Base-by-base conservation (phyloP, 2,888 invertebrate genomes). In the Tachystola acroxantha region DNA sequence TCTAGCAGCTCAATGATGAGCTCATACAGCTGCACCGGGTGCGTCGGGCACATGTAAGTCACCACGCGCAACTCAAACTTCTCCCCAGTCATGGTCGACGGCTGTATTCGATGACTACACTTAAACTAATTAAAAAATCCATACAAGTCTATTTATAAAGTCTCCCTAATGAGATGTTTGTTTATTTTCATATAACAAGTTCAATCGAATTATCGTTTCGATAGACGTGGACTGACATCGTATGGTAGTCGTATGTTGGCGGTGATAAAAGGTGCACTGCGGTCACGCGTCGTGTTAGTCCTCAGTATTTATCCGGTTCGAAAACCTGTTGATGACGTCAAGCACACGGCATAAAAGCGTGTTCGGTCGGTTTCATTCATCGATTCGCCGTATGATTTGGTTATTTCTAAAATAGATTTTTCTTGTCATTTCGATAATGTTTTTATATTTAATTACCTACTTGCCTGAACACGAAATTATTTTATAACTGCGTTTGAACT, bases 41-140 rank as follows among this genome's bases (percentile, higher is more conserved):
- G 85, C 31, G 89, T 88, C 9, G 91, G 91, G 46, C 89, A 88
- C 86, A 91, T 86, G 57, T 90, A 91, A 0, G 91, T 90, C 43
- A 88, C 79, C 30, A 90, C 58, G 7, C 90, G 84, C 37, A 91
- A 61, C 46, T 84, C 79, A 39, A 55, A 50, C 47, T 72, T 77
- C 36, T 51, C 56, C 46, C 53, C 49, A 24, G 78, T 64, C 85
- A 84, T 85, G 13, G n/a, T 25, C 14, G 6, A 24, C 19, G 13
- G n/a, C n/a, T 4, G 2, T 24, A 34, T 34, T 27, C 24, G 24
- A 24, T 7, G 16, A 16, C 6, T 16, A 16, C n/a, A 16, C 16
- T 4, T 4, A 16, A 16, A 16, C 3, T 6, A 6, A 16, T 16
- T 16, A 6, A 16, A 16, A 16, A 16, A 16, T 4, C 16, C 16